Evolutionary conservation across 2,113 vertebrate species (phyloP), one percentile per base, ranked within the genome.

Genomic region (Coregonus clupeaformis): DNA sequence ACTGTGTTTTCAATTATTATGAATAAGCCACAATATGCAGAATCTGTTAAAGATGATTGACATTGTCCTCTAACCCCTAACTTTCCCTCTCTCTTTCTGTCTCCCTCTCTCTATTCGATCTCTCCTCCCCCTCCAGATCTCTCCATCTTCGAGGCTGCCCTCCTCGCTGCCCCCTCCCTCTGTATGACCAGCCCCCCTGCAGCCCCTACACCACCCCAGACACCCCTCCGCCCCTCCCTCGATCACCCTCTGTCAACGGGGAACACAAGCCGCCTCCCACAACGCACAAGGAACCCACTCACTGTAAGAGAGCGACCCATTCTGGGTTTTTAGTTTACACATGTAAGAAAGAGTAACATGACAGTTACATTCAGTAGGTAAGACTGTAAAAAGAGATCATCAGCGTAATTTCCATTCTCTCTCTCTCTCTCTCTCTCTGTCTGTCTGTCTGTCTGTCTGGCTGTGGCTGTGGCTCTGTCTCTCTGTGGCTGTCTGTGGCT

Each of bases 141-240:
- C 92, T 66, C 95, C 95, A 0, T 95, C 94, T 49, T 89, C 92
- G 3, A 96, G 95, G 91, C 85, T 93, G 0, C 94, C 94, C 0
- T 90, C 94, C 1, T 84, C 93, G 24, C 92, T 98, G 74, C 95
- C 96, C 0, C 1, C 91, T 99, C 84, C 97, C 98, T 0, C 88
- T 98, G 5, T 98, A 99, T 0, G 97, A 98, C 87, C 97, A 98
- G 89, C 97, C 98, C 52, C 95, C 96, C 68, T 86, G 91, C 84
- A 96, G 95, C 81, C 94, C 96, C 30, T 95, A 94, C 86, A 94
- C 94, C 84, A 98, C 96, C 75, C 97, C 96, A 0, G 96, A 98
- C 72, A 95, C 94, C 76, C 92, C 92, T 2, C 94, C 94, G 73
- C 93, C 91, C 74, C 95, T 98, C 63, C 95, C 96, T 13, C 93